Conservation (phyloP, 2,113 vertebrate species). For the Lonchura striata region DNA sequence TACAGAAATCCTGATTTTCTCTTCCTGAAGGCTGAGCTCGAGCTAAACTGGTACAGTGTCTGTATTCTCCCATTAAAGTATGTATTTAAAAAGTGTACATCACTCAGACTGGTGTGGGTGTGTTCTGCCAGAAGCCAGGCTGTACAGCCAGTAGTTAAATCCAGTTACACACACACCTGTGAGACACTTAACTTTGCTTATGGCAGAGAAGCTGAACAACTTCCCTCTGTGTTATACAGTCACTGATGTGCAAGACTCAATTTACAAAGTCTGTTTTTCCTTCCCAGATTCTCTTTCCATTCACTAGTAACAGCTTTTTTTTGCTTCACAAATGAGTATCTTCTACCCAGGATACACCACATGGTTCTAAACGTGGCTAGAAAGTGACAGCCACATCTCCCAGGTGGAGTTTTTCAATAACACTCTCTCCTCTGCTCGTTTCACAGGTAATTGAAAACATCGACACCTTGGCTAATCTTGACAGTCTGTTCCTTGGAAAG, state of each 20-base stretch:
- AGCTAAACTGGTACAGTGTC: not conserved
- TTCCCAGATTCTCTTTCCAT: not conserved
- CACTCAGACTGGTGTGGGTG: not conserved
- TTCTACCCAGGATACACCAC: not conserved
- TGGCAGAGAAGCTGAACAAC: not conserved
- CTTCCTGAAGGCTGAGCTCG: not conserved
- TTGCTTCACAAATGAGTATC: not conserved
- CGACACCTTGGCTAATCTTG: slow-evolving; percentile 82
- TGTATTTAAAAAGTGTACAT: not conserved
- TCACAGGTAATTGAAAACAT: slow-evolving; percentile 91
- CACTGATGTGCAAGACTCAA: not conserved
- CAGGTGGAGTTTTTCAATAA: not conserved
- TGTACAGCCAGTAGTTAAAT: not conserved
- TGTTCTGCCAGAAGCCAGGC: not conserved
- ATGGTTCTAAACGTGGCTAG: not conserved
- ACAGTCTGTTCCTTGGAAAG: slow-evolving; percentile 95
- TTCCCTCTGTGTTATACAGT: not conserved
- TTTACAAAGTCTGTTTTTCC: not conserved
- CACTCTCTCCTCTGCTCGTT: not conserved
- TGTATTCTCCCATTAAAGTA: not conserved
- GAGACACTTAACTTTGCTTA: not conserved
- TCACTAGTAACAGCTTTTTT: not conserved
- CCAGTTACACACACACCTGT: not conserved
- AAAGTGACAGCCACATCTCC: not conserved
- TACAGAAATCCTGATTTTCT: not conserved